Evolutionary conservation across 2,113 vertebrate species (phyloP).

Genomic region (Anthoscopus minutus): DNA sequence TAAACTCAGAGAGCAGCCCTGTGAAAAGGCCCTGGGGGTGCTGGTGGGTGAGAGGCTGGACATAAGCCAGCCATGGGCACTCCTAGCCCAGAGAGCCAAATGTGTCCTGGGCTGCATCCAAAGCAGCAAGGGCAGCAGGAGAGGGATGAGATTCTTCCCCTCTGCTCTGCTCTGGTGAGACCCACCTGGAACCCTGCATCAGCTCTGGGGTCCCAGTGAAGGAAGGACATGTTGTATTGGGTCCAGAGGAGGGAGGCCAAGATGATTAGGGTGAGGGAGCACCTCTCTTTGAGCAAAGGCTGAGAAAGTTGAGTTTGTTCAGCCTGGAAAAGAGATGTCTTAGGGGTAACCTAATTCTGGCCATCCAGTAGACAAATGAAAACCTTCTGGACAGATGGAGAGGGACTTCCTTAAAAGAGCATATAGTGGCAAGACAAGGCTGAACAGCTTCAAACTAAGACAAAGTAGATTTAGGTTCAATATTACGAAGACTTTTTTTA

Average conservation of each 20-base stretch:
- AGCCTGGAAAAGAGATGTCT: neutral
- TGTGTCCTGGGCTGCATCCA: neutral
- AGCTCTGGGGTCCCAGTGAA: neutral
- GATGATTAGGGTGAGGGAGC: rapidly evolving
- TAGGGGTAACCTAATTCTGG: neutral
- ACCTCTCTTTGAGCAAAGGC: neutral
- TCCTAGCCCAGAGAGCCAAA: neutral
- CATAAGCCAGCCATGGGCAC: neutral
- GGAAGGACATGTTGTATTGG: rapidly evolving
- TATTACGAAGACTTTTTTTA: neutral
- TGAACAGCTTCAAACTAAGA: neutral
- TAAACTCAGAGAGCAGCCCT: neutral
- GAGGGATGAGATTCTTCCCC: neutral
- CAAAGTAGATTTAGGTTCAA: neutral
- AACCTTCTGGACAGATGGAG: neutral
- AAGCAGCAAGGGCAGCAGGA: neutral
- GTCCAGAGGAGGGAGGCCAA: neutral
- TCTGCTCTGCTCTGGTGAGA: neutral
- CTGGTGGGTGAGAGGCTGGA: neutral
- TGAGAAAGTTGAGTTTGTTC: neutral
- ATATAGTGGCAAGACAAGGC: neutral
- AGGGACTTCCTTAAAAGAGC: neutral
- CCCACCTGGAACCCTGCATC: neutral
- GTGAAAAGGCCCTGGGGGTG: rapidly evolving
- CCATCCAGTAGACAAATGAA: neutral